Evolutionary conservation across 2,888 invertebrate species (phyloP).

Genomic region (Argynnis bischoffii): DNA sequence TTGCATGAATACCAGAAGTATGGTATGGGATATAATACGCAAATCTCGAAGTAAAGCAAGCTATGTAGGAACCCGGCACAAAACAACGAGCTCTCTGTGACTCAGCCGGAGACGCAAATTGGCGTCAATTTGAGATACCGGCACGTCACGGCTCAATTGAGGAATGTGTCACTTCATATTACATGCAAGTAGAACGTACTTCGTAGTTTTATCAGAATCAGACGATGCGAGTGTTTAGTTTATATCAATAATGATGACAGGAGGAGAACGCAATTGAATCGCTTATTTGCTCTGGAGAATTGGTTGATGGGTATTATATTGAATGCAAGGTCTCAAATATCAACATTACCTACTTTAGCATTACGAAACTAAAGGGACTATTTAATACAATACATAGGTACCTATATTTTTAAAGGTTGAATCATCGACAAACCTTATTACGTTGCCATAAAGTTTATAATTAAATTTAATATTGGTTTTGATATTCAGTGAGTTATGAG

Average conservation of each 20-base stretch:
- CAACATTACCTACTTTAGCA: conserved; percentile 7
- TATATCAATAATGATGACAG: conserved; percentile 36
- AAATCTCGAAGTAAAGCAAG: conserved; percentile 11
- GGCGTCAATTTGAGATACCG: conserved; percentile 77
- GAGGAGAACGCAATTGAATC: conserved; percentile 30
- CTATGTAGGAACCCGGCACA: conserved; percentile 6
- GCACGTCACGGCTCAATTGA: conserved; percentile 74
- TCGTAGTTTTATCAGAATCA: conserved; percentile 28
- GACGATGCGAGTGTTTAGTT: conserved; percentile 31
- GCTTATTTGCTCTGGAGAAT: conserved; percentile 28
- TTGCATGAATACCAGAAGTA: conserved; percentile 19
- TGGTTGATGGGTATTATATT: conserved; percentile 25
- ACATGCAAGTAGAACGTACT: conserved; percentile 38
- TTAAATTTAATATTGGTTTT: too few species aligned
- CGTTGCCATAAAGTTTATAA: too few species aligned
- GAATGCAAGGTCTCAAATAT: conserved; percentile 11
- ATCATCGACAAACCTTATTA: too few species aligned
- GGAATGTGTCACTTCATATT: conserved; percentile 77
- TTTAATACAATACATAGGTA: background rate
- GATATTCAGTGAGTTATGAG: background rate
- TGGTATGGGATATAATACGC: conserved; percentile 19
- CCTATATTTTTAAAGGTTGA: too few species aligned
- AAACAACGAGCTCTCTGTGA: conserved; percentile 50
- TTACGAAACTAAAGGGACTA: background rate
- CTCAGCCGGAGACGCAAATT: conserved; percentile 77